Percentiles rank a stretch among this genome's conserved stretches.
phyloP scores from a whole-genome alignment of 2,797 vertebrate genomes.

The Helarctos malayanus region DNA sequence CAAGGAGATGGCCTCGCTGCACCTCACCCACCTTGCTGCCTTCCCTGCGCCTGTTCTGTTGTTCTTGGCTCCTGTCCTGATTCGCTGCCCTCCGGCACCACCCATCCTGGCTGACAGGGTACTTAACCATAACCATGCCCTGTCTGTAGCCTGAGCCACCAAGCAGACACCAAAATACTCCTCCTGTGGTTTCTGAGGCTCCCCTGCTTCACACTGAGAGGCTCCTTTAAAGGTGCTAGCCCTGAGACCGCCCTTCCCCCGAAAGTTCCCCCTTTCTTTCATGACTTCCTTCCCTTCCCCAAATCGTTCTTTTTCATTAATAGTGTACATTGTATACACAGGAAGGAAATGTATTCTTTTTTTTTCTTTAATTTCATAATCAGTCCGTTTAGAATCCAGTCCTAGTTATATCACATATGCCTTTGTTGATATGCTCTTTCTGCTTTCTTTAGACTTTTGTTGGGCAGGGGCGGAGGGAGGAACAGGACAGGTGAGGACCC shows the following conservation, averaged over 20 bases:
- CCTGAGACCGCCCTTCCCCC: not conserved
- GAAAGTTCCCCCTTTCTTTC: not conserved
- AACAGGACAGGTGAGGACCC: constrained; percentile 52
- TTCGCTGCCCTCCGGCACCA: constrained; percentile 18
- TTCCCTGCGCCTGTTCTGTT: not conserved
- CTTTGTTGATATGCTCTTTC: constrained; percentile 60
- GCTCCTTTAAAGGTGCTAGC: constrained; percentile 75
- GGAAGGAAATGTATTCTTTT: constrained; percentile 69
- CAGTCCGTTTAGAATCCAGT: constrained; percentile 58
- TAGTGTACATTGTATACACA: constrained; percentile 70
- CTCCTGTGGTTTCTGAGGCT: constrained; percentile 33
- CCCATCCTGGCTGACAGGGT: not conserved
- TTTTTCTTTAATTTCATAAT: constrained; percentile 61
- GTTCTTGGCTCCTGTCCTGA: not conserved
- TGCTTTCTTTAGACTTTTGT: constrained; percentile 69
- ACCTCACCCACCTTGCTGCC: not conserved
- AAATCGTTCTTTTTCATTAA: constrained; percentile 69
- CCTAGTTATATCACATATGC: constrained; percentile 16
- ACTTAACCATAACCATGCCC: not conserved
- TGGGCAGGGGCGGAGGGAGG: constrained; percentile 25
- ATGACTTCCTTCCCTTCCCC: constrained; percentile 16
- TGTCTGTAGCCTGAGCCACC: not conserved
- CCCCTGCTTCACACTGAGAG: not conserved
- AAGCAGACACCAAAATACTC: not conserved
- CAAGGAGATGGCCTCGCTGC: not conserved